Base-by-base conservation (phyloP, 2,888 invertebrate species). In the Chloroclysta siterata region DNA sequence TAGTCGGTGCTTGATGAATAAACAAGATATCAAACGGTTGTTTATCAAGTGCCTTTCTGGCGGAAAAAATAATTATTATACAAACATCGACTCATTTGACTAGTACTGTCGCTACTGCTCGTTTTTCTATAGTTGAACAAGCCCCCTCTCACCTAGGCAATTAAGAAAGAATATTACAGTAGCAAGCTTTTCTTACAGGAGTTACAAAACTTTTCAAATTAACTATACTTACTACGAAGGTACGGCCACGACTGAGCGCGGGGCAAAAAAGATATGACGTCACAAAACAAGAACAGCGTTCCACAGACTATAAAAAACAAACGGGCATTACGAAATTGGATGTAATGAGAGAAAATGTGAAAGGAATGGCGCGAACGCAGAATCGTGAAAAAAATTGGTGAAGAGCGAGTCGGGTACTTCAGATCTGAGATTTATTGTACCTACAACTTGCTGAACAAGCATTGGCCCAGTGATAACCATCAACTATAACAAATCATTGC, bases 301-400 rank as follows among this genome's bases (percentile, higher is more conserved):
- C 69, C 52, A 66, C 66, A 62, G 72, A 73, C 68, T 66, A 75
- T 72, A 72, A 74, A 74, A 67, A 63, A 69, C 72, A 71, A 72
- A 66, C 70, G 56, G 59, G 64, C 68, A 63, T 67, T 65, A 71
- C 69, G 70, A 73, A 74, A 76, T 71, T 74, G 72, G 72, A 59
- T 74, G 70, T 74, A 73, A 76, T 76, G 72, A 72, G 64, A 60
- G 68, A 72, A 68, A 72, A 71, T 69, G 69, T 55, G 72, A 73
- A 74, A 73, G 70, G 68, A 71, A 71, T 68, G 69, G 59, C 59
- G 64, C 39, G 57, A 67, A 69, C 46, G 62, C 39, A 58, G 59
- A 62, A 62, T 60, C 54, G 53, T 39, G 59, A 29, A 55, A 61
- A 68, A 71, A 66, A 57, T 53, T 55, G 54, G 62, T 5, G n/a